These are phyloP conservation scores for Sinella curviseta DNA, from an alignment of 1,140 invertebrate species.

Conservation along the genomic window DNA sequence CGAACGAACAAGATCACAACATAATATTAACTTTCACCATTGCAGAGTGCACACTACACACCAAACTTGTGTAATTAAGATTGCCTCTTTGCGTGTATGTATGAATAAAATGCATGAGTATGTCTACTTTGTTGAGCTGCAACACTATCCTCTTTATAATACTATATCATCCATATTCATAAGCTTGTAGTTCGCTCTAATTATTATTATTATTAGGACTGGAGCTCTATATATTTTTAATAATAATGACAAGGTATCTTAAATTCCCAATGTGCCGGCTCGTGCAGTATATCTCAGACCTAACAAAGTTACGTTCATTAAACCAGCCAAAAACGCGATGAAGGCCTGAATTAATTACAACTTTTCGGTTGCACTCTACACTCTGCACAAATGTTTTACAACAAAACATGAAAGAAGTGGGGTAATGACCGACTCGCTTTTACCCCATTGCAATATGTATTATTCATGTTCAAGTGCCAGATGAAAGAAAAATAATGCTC, in stretches of 20 bases:
- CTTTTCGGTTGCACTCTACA: not conserved
- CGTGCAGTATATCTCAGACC: no score
- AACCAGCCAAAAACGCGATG: not conserved
- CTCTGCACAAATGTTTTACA: not conserved
- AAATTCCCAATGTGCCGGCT: no score
- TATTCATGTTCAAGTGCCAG: not conserved
- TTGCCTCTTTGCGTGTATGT: not conserved
- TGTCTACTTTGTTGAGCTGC: not conserved
- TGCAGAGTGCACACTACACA: not conserved
- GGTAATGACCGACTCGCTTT: not conserved
- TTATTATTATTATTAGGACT: no score
- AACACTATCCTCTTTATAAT: no score
- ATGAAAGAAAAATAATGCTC: not conserved
- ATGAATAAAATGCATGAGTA: not conserved
- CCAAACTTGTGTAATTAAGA: not conserved
- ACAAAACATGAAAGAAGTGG: not conserved
- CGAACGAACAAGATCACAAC: no score
- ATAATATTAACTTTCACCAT: no score
- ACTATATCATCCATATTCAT: no score
- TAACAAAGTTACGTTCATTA: slow-evolving; percentile 3
- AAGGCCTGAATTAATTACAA: not conserved
- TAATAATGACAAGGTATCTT: no score
- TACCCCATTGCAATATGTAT: not conserved
- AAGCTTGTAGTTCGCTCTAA: no score
- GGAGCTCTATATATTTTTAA: no score